Base-by-base conservation (phyloP, 1,140 invertebrate species). In the Macrosteles quadrilineatus region DNA sequence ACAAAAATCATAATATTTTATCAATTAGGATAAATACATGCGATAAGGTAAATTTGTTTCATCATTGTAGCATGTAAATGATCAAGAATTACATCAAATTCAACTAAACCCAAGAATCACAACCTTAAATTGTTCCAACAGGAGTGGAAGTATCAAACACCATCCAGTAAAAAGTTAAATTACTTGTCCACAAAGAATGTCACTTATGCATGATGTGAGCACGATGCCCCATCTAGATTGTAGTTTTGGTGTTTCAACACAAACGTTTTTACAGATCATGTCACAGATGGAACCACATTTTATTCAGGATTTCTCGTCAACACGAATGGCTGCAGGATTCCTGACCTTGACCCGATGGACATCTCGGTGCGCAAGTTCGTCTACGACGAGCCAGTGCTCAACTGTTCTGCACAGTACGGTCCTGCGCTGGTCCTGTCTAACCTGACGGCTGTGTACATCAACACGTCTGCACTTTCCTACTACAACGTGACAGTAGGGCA, bases 311-410 rank as follows among this genome's bases (percentile, higher is more conserved):
- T 69, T 21, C 53, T 69, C 6, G 57, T 69, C 14, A 29, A 69
- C 68, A 69, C 68, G 19, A 63, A 63, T 6, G 90, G 91, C 23
- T 96, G 94, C 77, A 86, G 87, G 2, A 93, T 96, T 73, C 91
- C 93, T 0, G 86, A 87, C 11, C 83, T 95, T 64, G 86, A 90
- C 73, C 87, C 91, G 0, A 87, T 87, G 59, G 90, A 94, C 78
- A 78, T 79, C 53, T 43, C 57, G 17, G 53, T 77, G 3, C 36
- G 55, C 1, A 40, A 40, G n/a, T 75, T 47, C 36, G 12, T 75
- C 2, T n/a, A 36, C 1, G 67, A 64, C 3, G 69, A 68, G 17
- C n/a, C 25, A 1, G 25, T 59, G 9, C 21, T 76, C 14, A 30
- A 64, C 17, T 75, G 75, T 50, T 67, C 66, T n/a, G 3, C 14